A percentile compares a stretch with the other conserved stretches of the same genome.
These are phyloP conservation scores for Heterodera filipjevi DNA, from an alignment of 2,888 invertebrate species.

Conservation along the genomic window DNA sequence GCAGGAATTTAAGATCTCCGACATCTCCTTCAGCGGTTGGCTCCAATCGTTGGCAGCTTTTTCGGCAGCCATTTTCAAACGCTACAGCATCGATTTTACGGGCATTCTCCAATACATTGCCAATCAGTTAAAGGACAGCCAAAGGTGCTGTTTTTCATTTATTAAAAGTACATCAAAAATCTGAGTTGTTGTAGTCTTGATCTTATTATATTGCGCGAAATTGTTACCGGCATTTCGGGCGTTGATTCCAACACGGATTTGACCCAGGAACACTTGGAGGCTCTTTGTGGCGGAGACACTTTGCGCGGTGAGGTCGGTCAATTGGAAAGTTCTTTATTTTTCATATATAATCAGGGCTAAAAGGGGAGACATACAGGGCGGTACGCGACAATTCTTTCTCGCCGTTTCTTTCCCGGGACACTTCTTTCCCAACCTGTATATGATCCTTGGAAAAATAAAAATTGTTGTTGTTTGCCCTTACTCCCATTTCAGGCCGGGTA, in stretches of 20 bases:
- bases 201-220: constrained; percentile 85
- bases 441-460: too few species aligned
- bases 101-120: constrained; percentile 94
- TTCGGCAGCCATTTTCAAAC: constrained; percentile 89
- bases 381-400: too few species aligned
- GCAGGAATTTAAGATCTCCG: constrained; percentile 81
- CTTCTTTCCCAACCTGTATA: too few species aligned
- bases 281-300: constrained; percentile 94
- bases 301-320: constrained; percentile 83
- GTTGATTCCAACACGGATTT: constrained; percentile 95
- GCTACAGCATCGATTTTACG: constrained; percentile 88
- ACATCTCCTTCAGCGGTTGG: constrained; percentile 80
- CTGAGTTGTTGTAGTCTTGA: too few species aligned
- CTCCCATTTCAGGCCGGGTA: constrained; percentile 82
- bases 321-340: too few species aligned
- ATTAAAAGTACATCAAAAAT: neutral
- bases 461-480: constrained; percentile 27
- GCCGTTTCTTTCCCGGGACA: too few species aligned
- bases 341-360: too few species aligned
- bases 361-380: too few species aligned
- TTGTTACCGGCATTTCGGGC: constrained; percentile 98
- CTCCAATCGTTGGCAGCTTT: constrained; percentile 82
- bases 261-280: constrained; percentile 92
- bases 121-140: constrained; percentile 91
- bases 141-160: constrained; percentile 74